Conservation (phyloP, 2,797 vertebrate genomes). For the Cossypha heuglini region DNA sequence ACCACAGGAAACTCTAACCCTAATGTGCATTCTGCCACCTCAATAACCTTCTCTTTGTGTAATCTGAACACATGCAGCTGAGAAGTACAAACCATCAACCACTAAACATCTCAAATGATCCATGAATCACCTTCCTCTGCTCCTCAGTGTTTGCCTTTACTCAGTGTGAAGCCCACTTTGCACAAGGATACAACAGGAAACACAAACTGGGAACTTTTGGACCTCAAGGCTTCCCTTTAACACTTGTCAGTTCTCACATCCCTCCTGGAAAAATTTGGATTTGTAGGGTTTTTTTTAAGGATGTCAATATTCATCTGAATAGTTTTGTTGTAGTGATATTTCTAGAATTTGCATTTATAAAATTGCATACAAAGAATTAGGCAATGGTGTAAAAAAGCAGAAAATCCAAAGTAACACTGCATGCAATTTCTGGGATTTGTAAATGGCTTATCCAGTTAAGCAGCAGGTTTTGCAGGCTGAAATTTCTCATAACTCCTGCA, state of each 20-base stretch:
- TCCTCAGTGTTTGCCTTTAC: neutral
- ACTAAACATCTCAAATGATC: neutral
- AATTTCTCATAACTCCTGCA: neutral
- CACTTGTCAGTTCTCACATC: neutral
- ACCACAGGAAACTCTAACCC: neutral
- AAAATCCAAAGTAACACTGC: neutral
- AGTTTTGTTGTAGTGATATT: neutral
- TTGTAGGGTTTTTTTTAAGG: neutral
- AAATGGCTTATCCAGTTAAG: neutral
- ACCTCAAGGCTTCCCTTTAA: neutral
- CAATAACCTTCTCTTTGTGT: neutral
- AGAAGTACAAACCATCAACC: neutral
- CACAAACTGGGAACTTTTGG: neutral
- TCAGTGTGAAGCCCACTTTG: rapidly evolving
- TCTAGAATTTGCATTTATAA: neutral
- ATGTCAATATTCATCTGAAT: neutral
- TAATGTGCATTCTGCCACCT: neutral
- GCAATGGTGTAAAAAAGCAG: neutral
- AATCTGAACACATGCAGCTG: neutral
- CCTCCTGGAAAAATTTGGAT: neutral
- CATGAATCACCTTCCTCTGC: neutral
- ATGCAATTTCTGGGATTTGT: neutral
- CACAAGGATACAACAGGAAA: neutral
- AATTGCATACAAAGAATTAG: neutral
- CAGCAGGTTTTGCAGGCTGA: neutral